Evolutionary conservation across 64 coral and sea anemone species (phyloP).

Genomic region (Hydrozoanthus tunicans): DNA sequence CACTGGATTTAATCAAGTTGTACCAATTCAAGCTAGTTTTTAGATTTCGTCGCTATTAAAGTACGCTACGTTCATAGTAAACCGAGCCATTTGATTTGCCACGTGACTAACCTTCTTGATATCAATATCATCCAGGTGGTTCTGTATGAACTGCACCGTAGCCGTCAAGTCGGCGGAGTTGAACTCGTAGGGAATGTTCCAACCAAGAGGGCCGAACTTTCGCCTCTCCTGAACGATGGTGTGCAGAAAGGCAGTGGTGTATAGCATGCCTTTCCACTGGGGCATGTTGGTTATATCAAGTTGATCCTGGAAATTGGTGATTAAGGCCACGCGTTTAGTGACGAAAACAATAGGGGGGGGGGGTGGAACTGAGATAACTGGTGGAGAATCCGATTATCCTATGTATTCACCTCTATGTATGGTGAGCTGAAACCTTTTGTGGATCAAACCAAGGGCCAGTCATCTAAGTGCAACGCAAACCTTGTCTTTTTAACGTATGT

Average conservation of each 20-base stretch:
- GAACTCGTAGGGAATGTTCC: conserved; percentile 99
- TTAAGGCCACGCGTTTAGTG: no score
- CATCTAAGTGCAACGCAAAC: no score
- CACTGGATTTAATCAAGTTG: no score
- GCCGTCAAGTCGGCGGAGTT: conserved; percentile 97
- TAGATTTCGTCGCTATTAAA: no score
- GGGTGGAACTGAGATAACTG: no score
- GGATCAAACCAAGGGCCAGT: no score
- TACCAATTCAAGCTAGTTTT: background rate
- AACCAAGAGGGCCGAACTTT: conserved; percentile 95
- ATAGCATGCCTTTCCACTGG: conserved; percentile 96
- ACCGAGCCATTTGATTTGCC: background rate
- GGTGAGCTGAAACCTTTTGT: no score
- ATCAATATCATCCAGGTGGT: conserved; percentile 98
- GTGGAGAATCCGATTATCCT: no score
- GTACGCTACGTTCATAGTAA: no score
- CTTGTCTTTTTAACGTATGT: no score
- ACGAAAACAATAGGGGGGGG: no score
- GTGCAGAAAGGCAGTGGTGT: conserved; percentile 91
- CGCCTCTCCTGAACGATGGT: conserved; percentile 94
- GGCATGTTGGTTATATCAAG: conserved; percentile 94
- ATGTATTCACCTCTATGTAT: no score
- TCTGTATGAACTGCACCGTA: conserved; percentile 97
- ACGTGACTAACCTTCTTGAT: conserved; percentile 74
- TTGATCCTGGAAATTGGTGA: conserved; percentile 60